Base-by-base conservation (phyloP, 2,113 vertebrate genomes). In the Seriola quinqueradiata region DNA sequence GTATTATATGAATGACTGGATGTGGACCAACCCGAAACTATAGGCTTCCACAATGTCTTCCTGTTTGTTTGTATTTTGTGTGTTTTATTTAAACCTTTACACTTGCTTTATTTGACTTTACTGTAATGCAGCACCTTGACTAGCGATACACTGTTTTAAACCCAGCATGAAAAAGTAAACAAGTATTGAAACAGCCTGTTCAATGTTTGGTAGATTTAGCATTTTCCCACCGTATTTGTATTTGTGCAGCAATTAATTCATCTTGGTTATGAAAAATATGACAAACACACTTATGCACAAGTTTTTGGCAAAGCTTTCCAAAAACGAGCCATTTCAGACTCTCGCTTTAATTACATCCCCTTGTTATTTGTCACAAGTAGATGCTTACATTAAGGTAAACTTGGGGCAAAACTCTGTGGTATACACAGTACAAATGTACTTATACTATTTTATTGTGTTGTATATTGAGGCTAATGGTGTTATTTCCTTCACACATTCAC, bases 401-500 rank as follows among this genome's bases (percentile, higher is more conserved):
- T 54, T 34, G 17, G 10, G 44, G 21, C 38, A 48, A 50, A 59
- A 36, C 21, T 58, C 7, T 63, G 19, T 42, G 6, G 8, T 36
- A 32, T 28, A 21, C 23, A 25, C 8, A 13, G 10, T 21, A 3
- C 23, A 63, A 44, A 63, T 70, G 19, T 14, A 52, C 34, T 64
- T 25, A 17, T 32, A 63, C 13, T 32, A 32, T 32, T 68, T 57
- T 8, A 74, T 3, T 55, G 38, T 16, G 34, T 32, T 28, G 25
- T 60, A 61, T 25, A 63, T 57, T 21, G 38, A 21, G 21, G 69
- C 61, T 38, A 38, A 74, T 66, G 4, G 1, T 77, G 13, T 66
- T 32, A 74, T 82, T 68, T 68, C 21, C 42, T 46, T 42, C 57
- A 60, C 13, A 44, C n/a, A 70, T 64, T 8, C 46, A 83, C 23